Conservation (phyloP, 2,113 vertebrate genomes). For the Heterochromis multidens region DNA sequence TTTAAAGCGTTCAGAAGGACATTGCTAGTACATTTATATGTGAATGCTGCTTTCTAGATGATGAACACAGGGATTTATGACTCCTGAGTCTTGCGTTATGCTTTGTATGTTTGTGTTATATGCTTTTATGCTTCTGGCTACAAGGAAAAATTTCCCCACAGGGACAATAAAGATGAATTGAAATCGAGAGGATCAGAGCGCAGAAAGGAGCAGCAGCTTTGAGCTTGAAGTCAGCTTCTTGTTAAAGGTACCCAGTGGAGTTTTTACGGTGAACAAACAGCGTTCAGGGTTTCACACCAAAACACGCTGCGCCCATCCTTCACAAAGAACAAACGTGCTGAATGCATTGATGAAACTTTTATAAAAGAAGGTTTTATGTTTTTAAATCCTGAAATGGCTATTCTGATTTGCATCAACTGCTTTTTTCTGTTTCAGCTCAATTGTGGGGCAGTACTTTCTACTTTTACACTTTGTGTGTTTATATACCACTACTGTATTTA, state of each 20-base stretch:
- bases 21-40: not conserved
- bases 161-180: constrained; percentile 19
- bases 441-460: not conserved
- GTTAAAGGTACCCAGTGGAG: constrained; percentile 1
- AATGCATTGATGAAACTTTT: not conserved
- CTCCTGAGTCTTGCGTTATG: not conserved
- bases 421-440: not conserved
- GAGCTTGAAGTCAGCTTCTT: not conserved
- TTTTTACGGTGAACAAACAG: not conserved
- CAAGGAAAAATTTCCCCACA: constrained; percentile 8
- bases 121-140: constrained; percentile 19
- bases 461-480: not conserved
- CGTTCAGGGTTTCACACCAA: not conserved
- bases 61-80: not conserved
- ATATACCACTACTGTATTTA: not conserved
- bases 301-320: not conserved
- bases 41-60: not conserved
- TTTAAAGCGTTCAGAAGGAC: not conserved
- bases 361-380: not conserved
- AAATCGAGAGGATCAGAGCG: not conserved
- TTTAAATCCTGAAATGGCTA: not conserved
- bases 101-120: constrained; percentile 8
- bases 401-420: not conserved
- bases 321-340: not conserved
- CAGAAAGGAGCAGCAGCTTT: not conserved